Evolutionary conservation across 2,888 invertebrate genomes (phyloP), one percentile per base, ranked within the genome.

Genomic region (Coenonympha glycerion): DNA sequence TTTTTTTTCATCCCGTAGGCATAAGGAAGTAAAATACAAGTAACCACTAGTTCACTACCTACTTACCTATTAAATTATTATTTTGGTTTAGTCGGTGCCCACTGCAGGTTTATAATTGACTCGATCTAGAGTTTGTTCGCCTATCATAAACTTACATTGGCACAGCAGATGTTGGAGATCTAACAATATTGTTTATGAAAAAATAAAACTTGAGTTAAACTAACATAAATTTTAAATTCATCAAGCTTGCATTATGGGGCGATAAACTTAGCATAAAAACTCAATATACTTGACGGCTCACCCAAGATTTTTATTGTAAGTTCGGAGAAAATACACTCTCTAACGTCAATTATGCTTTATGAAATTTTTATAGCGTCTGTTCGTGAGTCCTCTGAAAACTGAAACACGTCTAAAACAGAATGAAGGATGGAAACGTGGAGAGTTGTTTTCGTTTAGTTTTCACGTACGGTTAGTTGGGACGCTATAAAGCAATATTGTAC

Each of bases 311-410:
- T 51, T 39, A 48, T 31, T 39, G 24, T 16, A 34, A 26, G 26
- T 47, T 40, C 44, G 24, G 18, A 36, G 33, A 41, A 47, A 39
- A 39, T 37, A 37, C 39, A 47, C 19, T 42, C 24, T 51, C 18
- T 21, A 46, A 39, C 11, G 44, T 54, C 44, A 47, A 51, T 54
- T 51, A 47, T 39, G 13, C 9, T 26, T 45, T 47, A 53, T 47
- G 37, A 45, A 34, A 34, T 47, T 53, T 54, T 54, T 51, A 54
- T 34, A 31, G 39, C 42, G 51, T 54, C 54, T 54, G 44, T 39
- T 9, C 4, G 6, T 6, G 16, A 39, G 19, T 11, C 6, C n/a
- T 11, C 34, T 21, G 8, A 37, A 37, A 37, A 22, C 11, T 37
- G 37, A 13, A 16, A 39, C 39, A 39, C 24, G n/a, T n/a, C n/a